Base-by-base conservation (phyloP, 2,888 invertebrate species). In the Oithona nana region DNA sequence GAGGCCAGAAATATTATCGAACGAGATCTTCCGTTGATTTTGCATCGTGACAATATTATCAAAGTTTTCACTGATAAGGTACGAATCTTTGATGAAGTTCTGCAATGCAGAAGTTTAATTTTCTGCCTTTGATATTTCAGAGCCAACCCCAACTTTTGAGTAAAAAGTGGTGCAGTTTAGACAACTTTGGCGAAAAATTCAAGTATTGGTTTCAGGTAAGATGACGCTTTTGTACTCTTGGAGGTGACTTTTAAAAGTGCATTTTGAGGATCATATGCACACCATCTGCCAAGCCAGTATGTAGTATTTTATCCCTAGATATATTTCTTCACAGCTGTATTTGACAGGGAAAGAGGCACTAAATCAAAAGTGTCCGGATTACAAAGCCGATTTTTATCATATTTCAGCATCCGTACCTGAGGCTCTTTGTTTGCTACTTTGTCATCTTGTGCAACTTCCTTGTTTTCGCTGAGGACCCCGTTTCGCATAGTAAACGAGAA, bases 391-490 rank as follows among this genome's bases (percentile, higher is more conserved):
- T 6, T 16, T 1, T 26, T 52, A 16, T 16, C 1, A 2, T 52
- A 13, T 76, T 77, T 68, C 76, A 76, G 68, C 76, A 77, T 67
- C 77, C 77, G 3, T 76, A 75, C 67, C 69, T 73, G 28, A 69
- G 77, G 22, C 69, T 76, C n/a, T 71, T 74, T 66, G 70, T 75
- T 58, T 74, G 75, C 6, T 75, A 75, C 66, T 72, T 76, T 66
- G 75, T 76, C 52, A 74, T 74, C 57, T 74, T 76, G 67, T 76
- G 75, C 68, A 77, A 77, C 68, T 76, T 77, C 67, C 70, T 76
- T 50, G 72, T 77, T 24, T 77, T 76, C 68, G 77, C 76, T 8
- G 77, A 77, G 66, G 77, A 77, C 66, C 77, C 76, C 1, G 74
- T 77, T 29, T 75, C 75, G 1, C 76, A 77, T 68, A 75, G 75